Percentiles rank a stretch among this genome's conserved stretches.
These are phyloP conservation scores for Platichthys stellatus DNA, from an alignment of 2,113 vertebrate species.

Conservation along the genomic window DNA sequence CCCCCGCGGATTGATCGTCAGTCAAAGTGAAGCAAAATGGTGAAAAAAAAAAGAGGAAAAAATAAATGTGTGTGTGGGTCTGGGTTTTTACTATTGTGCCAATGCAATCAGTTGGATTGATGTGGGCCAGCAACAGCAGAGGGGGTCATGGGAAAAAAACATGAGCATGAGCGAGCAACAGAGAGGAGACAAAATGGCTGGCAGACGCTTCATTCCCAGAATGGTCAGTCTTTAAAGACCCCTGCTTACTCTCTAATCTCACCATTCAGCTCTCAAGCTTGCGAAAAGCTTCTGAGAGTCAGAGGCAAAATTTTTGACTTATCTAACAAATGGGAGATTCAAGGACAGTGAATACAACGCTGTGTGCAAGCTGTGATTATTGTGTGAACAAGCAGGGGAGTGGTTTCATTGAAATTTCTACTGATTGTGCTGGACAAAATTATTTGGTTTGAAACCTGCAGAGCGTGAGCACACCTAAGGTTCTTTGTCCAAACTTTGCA, in stretches of 20 bases:
- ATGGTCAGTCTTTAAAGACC: conserved; percentile 55
- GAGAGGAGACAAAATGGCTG: conserved; percentile 51
- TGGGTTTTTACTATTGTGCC: conserved; percentile 11
- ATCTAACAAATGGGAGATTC: conserved; percentile 54
- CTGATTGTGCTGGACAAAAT: conserved; percentile 14
- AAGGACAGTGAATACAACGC: conserved; percentile 25
- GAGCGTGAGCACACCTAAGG: background rate
- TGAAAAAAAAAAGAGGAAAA: too few species aligned
- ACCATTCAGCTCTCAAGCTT: conserved; percentile 52
- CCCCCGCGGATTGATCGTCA: too few species aligned
- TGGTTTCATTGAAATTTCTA: conserved; percentile 26
- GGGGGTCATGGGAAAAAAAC: conserved; percentile 57
- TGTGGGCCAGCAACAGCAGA: conserved; percentile 26
- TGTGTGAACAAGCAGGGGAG: conserved; percentile 33
- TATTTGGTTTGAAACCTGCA: conserved; percentile 20
- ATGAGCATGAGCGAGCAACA: conserved; percentile 33
- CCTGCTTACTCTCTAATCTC: conserved; percentile 65
- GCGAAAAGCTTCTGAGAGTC: conserved; percentile 49
- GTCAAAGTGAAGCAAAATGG: too few species aligned
- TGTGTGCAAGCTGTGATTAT: conserved; percentile 29
- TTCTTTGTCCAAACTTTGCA: conserved; percentile 5
- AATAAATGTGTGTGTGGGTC: too few species aligned
- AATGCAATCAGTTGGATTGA: conserved; percentile 26
- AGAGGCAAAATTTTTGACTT: conserved; percentile 52
- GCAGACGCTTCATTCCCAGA: conserved; percentile 36